Evolutionary conservation across 2,888 invertebrate species (phyloP), one percentile per base, ranked within the genome.

Genomic region (Ectemnius continuus): DNA sequence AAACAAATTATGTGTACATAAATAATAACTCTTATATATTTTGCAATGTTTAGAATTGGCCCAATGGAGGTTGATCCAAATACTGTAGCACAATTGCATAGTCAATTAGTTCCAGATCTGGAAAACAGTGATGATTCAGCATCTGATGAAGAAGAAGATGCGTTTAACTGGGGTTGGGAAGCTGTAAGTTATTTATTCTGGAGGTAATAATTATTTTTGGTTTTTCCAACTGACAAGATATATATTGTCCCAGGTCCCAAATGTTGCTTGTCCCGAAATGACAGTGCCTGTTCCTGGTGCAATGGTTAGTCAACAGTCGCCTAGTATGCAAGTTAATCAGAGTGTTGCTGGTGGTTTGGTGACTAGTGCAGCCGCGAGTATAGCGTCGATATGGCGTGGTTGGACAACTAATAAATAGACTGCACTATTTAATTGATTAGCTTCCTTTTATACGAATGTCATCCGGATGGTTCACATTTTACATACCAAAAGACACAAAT

Each of bases 301-400:
- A 60, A 87, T 86, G 77, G 70, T 81, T 46, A 88, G 83, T 75
- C 90, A 90, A 72, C 90, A 90, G 75, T 85, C 88, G 45, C 87
- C 90, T 61, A 90, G 86, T 76, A 86, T 89, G 83, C 90, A 91
- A 77, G 90, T 91, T 61, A 90, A 91, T 84, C 91, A 91, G 84
- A 91, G 94, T 91, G 93, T 95, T 79, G 95, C 95, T 56, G 95
- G 94, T 36, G 95, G 96, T 66, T 92, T 97, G 23, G 94, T 96
- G 85, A 95, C 95, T 70, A 96, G 96, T 84, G 96, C 96, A 28
- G 96, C 96, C 66, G 96, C 96, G 70, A 95, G 96, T 79, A 92
- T 97, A 81, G 95, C 95, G 59, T 97, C 96, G 70, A 93, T 97
- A 86, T 96, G 96, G 94, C 94, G 95, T 82, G 95, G 94, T 8